phyloP scores from a whole-genome alignment of 2,113 vertebrate species.

The Campylorhamphus procurvoides region DNA sequence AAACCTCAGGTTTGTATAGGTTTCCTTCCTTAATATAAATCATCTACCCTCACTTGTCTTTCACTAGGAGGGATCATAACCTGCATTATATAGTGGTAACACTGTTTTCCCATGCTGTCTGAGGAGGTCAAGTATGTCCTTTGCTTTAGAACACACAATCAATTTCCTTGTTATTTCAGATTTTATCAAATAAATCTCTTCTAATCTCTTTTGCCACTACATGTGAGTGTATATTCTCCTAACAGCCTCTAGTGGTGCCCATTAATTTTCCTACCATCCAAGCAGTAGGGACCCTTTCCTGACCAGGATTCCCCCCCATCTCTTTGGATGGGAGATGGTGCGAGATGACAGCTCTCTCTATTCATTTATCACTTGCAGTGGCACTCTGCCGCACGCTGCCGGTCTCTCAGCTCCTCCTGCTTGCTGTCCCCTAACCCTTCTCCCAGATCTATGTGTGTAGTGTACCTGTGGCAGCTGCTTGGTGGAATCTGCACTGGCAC shows the following conservation, averaged over 20 bases:
- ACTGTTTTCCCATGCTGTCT: neutral
- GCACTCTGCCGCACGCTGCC: rapidly evolving
- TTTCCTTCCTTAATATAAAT: neutral
- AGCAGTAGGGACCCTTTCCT: neutral
- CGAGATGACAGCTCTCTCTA: neutral
- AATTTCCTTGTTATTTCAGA: neutral
- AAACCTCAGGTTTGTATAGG: neutral
- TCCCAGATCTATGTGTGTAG: rapidly evolving
- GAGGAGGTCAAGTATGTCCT: neutral
- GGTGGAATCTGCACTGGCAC: neutral
- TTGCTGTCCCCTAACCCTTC: neutral
- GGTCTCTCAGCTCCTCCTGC: neutral
- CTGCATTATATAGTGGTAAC: neutral
- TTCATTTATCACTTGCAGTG: neutral
- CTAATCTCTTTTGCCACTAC: neutral
- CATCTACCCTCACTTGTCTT: neutral
- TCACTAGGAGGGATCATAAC: neutral
- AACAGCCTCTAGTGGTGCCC: neutral
- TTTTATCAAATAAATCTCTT: neutral
- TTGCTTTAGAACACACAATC: neutral
- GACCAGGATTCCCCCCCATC: neutral
- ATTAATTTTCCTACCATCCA: neutral
- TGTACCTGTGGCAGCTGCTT: neutral
- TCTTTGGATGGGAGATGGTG: neutral
- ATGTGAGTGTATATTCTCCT: neutral